Base-by-base conservation (phyloP, 1,140 invertebrate genomes). In the Galleria mellonella region DNA sequence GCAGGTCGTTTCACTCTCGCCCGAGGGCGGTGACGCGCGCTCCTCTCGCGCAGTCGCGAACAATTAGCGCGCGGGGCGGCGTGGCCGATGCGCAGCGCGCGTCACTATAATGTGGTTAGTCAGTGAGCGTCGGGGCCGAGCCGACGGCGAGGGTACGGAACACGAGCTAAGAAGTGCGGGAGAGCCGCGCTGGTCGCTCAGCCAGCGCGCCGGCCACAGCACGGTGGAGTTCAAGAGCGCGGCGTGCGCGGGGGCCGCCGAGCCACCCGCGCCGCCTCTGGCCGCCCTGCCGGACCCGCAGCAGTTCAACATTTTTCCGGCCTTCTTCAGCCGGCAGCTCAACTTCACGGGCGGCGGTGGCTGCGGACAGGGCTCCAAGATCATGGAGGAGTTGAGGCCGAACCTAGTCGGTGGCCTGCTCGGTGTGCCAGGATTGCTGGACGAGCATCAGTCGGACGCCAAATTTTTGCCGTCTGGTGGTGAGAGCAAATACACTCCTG, bases 291-390 rank as follows among this genome's bases (percentile, higher is more conserved):
- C 87, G 29, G 88, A 89, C 62, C 88, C 88, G 32, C 93, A 94
- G 66, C 94, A 95, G 86, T 95, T 95, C 88, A 95, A 95, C 86
- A 95, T 95, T 59, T 95, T 95, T 78, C 94, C 94, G 51, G 94
- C 94, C 37, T 94, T 95, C 66, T 95, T 95, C 77, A 94, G 93
- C 83, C 88, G 94, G 30, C 94, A 95, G 82, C 87, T 95, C 39
- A 95, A 95, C 78, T 95, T 95, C 72, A 91, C 90, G 10, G 89
- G 91, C 54, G 88, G 88, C 43, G 73, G 76, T 14, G 88, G 88
- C 33, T 92, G 92, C 63, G 89, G 91, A 0, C 92, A 93, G 58
- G 84, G 85, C 43, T 90, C 91, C 53, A 92, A 92, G 51, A 90
- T 93, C 69, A 94, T 95, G 93, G 94, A 95, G 66, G 94, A 95